Evolutionary conservation across 1,140 invertebrate genomes (phyloP), one percentile per base, ranked within the genome.

Genomic region (Glossosoma conforme): DNA sequence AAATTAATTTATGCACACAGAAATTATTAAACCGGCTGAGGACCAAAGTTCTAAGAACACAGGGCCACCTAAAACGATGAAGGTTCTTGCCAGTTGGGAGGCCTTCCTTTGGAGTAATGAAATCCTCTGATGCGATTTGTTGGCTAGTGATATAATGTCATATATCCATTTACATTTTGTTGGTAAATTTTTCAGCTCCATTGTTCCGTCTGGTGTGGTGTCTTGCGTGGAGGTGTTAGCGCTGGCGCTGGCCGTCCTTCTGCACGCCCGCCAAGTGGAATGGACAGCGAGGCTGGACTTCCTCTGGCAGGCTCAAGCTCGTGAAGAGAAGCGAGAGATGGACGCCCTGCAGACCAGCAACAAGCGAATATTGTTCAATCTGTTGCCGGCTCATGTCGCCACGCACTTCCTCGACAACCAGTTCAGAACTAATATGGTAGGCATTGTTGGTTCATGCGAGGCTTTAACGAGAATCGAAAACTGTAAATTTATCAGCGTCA

Each of bases 331-430:
- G 70, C 75, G 84, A 50, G 91, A 93, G 68, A 93, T 94, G 86
- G 88, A 92, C 61, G 86, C 89, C n/a, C 68, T 94, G 48, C 90
- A 75, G 67, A 72, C 70, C 24, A 90, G 88, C 46, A 94, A 94
- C 68, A 82, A 85, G 64, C 74, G 89, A 57, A 93, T 97, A 61
- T 72, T 97, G 22, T 93, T 93, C 69, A 97, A 97, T 72, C 81
- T 97, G 54, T 76, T 97, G 28, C 93, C 93, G 4, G 82, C 87
- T 42, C 92, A 95, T 72, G 93, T 97, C 25, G 92, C 92, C 24
- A 88, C 87, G 19, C 91, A 96, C 71, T 97, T 94, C 66, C 75
- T 97, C 41, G 88, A 91, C 72, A 88, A 87, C 65, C 87, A 91
- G 73, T 89, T 90, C 66, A 78, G 86, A 44, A 89, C 82, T 57